Conservation (phyloP, 2,888 invertebrate species). For the Scaeva pyrastri region DNA sequence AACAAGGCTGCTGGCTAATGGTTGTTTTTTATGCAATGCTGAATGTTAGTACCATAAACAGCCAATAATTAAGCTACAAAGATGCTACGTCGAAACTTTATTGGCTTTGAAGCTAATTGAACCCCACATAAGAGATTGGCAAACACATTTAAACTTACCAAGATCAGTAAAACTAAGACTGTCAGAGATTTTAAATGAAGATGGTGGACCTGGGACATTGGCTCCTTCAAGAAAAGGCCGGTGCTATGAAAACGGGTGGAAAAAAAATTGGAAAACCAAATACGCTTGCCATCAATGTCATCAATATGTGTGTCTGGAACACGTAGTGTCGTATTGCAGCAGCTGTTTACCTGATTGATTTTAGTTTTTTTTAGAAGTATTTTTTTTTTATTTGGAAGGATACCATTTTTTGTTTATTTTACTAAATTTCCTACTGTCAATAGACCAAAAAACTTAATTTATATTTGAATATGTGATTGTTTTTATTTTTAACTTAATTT, state of each 20-base stretch:
- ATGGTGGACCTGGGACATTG: background rate
- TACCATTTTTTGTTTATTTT: conserved; percentile 36
- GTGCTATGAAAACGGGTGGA: background rate
- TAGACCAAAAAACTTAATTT: conserved; percentile 12
- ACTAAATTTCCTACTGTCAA: conserved; percentile 11
- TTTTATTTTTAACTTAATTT: conserved; percentile 19
- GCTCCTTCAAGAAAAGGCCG: background rate
- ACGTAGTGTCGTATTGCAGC: conserved; percentile 20
- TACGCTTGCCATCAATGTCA: conserved; percentile 19
- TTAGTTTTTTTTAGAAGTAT: background rate
- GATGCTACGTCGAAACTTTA: background rate
- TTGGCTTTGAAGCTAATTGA: background rate
- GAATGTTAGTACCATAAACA: background rate
- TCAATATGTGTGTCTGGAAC: conserved; percentile 19
- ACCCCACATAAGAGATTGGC: background rate
- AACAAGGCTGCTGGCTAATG: too few species aligned
- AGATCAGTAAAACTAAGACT: background rate
- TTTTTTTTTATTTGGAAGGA: background rate
- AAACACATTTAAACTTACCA: background rate
- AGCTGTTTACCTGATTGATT: conserved; percentile 7
- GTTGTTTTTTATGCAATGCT: too few species aligned
- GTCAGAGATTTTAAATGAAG: background rate
- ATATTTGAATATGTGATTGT: conserved; percentile 7
- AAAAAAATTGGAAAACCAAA: conserved; percentile 13
- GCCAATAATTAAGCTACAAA: background rate